Percentiles rank a stretch among this genome's conserved stretches.
Evolutionary conservation across 2,888 invertebrate species (phyloP).

Genomic region (Drosophila lacicola): DNA sequence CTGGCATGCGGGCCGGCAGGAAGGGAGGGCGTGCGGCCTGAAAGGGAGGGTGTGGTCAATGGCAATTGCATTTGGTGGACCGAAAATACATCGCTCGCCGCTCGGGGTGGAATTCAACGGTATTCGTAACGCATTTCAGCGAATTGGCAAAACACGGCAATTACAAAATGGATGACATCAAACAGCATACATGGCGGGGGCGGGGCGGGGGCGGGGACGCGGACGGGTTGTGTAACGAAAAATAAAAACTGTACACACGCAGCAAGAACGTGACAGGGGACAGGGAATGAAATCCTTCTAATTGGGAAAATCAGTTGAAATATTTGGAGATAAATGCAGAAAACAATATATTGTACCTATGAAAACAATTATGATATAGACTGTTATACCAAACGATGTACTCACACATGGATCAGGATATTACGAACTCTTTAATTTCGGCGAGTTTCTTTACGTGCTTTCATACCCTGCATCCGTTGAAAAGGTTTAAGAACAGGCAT

Average conservation of each 20-base stretch:
- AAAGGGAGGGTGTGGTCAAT: constrained; percentile 65
- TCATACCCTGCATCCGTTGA: too few species aligned
- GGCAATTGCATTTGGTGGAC: constrained; percentile 45
- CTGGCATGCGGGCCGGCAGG: neutral
- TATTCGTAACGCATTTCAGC: constrained; percentile 47
- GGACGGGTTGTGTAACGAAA: constrained; percentile 8
- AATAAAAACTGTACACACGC: constrained; percentile 18
- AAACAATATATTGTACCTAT: too few species aligned
- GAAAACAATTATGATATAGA: too few species aligned
- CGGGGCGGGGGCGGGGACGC: neutral
- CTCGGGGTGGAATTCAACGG: constrained; percentile 57
- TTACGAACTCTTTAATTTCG: too few species aligned
- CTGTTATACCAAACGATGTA: too few species aligned
- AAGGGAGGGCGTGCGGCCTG: constrained; percentile 20
- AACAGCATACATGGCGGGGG: neutral
- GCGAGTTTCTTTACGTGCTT: too few species aligned
- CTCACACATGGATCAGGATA: too few species aligned
- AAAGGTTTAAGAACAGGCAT: too few species aligned
- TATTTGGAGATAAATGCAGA: too few species aligned
- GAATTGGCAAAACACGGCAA: constrained; percentile 37
- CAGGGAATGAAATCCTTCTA: too few species aligned
- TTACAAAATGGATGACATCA: constrained; percentile 54
- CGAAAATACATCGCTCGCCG: constrained; percentile 5
- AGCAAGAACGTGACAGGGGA: neutral
- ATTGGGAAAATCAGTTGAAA: too few species aligned